Evolutionary conservation across 2,113 vertebrate species (phyloP).

Genomic region (Pyrgilauda ruficollis): DNA sequence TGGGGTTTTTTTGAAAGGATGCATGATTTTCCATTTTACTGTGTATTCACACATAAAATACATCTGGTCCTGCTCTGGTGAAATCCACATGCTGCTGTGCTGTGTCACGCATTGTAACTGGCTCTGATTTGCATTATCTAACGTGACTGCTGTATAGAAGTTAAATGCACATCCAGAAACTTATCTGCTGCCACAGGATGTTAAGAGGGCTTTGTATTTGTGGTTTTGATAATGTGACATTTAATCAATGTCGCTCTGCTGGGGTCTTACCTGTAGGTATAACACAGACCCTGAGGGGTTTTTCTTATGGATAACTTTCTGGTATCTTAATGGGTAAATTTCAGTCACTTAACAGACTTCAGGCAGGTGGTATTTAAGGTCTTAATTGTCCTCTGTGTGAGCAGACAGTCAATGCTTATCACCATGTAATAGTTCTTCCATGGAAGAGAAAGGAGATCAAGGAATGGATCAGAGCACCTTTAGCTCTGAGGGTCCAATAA

Average conservation of each 20-base stretch:
- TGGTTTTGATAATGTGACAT: neutral
- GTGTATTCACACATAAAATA: accelerated
- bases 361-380: neutral
- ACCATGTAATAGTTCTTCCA: neutral
- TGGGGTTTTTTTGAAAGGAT: neutral
- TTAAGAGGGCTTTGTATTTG: neutral
- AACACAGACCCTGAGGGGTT: neutral
- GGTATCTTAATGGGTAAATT: neutral
- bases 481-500: neutral
- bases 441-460: neutral
- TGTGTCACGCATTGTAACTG: neutral
- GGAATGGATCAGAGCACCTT: neutral
- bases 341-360: neutral
- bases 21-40: neutral
- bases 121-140: neutral
- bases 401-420: neutral
- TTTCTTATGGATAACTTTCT: neutral
- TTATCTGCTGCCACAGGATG: neutral
- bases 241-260: neutral
- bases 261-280: neutral
- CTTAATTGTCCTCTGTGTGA: neutral
- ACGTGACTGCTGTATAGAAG: neutral
- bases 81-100: neutral
- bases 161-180: neutral
- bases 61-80: neutral